Base-by-base conservation (phyloP, 2,888 invertebrate genomes). In the Nowickia ferox region DNA sequence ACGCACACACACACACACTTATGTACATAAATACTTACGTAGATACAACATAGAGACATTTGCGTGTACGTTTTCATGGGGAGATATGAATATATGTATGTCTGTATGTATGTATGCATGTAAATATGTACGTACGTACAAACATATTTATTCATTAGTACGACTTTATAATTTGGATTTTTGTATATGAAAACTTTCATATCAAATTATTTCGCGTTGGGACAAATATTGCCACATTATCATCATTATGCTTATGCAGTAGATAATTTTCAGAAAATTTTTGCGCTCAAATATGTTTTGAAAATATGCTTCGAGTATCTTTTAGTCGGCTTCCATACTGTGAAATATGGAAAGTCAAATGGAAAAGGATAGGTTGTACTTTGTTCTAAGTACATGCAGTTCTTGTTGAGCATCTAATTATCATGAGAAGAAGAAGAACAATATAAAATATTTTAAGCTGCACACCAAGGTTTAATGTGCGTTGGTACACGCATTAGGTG, bases 91-190 rank as follows among this genome's bases (percentile, higher is more conserved):
- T 11, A 19, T 55, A 42, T 13, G 53, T 78, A 42, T 53, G 55
- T 55, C 72, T 55, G 71, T 63, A 71, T 69, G 61, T 13, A 59
- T 59, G 51, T 51, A 15, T 2, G 2, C 22, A 75, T 81, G 74
- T 81, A 81, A 57, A 71, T 51, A 61, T 71, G 10, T 17, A 19
- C 15, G 30, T 55, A 42, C n/a, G 51, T 78, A 42, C 51, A 46
- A 40, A 79, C 55, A 63, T 71, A 79, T 69, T 78, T 17, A 61
- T 59, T 69, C 51, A n/a, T 2, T 80, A 66, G 61, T 72, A 48
- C 48, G 81, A 68, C 68, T 75, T 68, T 53, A 81, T 51, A 59
- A 59, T 66, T 65, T 83, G 65, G 66, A 38, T 59, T 71, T 82
- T 63, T 65, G 38, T 71, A 65, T 71, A 55, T 59, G 44, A 65